Base-by-base conservation (phyloP, 2,113 vertebrate species). In the Rana temporaria region DNA sequence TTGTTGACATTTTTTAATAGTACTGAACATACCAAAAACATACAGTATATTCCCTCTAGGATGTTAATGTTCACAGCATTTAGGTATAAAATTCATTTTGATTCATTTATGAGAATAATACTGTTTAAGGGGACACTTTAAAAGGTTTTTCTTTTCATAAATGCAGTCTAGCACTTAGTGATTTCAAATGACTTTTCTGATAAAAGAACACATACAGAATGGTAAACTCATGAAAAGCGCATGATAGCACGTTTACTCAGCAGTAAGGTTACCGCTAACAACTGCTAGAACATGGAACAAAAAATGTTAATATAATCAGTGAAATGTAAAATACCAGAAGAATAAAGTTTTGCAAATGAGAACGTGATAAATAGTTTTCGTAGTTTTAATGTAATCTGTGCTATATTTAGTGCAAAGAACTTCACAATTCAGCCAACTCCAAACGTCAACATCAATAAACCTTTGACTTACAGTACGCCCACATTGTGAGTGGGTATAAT, bases 391-490 rank as follows among this genome's bases (percentile, higher is more conserved):
- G 42, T 75, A 75, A 18, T 38, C 32, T 34, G 38, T 62, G 56
- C 14, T 75, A 62, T 34, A 62, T 62, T 62, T 42, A 11, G 20
- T 8, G 17, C 59, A 38, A 16, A 38, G 72, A 20, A 22, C 71
- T 74, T 38, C 30, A 60, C n/a, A 34, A 59, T 59, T 18, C 19
- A 60, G 56, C 55, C 55, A 62, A n/a, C 56, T 60, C 9, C 42
- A 48, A 48, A 48, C 42, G 42, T 48, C 56, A 9, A 62, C 72
- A 75, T 24, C 32, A 42, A 42, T 75, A 75, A 75, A 75, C 72
- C 72, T 75, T 75, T 75, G 56, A 60, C 24, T 75, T 75, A 42
- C 72, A 74, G 71, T 75, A 75, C 72, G 38, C 56, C 72, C n/a
- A 75, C 72, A 42, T 32, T 34, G 38, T 75, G 72, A 62, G 56